Conservation (phyloP, 2,888 invertebrate species). For the Eristalis intricaria region DNA sequence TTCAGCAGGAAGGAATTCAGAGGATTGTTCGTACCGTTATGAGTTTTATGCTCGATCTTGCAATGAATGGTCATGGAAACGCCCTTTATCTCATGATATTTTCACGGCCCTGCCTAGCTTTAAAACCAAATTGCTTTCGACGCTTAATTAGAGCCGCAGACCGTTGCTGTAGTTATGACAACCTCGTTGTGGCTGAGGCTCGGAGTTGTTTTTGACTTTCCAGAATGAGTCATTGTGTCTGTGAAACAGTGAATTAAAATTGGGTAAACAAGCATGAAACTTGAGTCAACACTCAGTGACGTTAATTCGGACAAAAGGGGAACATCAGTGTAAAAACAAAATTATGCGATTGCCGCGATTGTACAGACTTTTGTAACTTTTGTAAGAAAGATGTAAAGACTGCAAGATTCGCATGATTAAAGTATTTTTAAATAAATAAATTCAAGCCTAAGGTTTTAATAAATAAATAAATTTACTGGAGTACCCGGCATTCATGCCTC, state of each 20-base stretch:
- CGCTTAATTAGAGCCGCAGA: not conserved
- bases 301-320: no score
- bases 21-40: not conserved
- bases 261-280: not conserved
- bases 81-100: not conserved
- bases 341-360: no score
- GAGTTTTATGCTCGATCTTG: not conserved
- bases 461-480: no score
- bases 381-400: no score
- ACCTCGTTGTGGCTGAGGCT: not conserved
- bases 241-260: not conserved
- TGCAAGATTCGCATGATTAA: no score
- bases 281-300: not conserved
- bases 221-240: not conserved
- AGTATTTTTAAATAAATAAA: no score
- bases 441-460: no score
- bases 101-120: not conserved
- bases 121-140: not conserved
- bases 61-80: not conserved
- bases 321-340: no score
- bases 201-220: not conserved
- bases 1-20: not conserved
- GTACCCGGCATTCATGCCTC: no score
- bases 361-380: no score
- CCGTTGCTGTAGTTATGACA: not conserved